A percentile compares a stretch with the other conserved stretches of the same genome.
These are phyloP conservation scores for human (Homo sapiens) DNA, from an alignment of 2,113 vertebrate genomes.

Conservation along the genomic window GRCh38 chr13:26211001-26211500, in stretches of 20 bases:
- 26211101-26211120: not conserved
- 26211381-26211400: not conserved
- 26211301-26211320: not conserved
- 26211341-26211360: not conserved
- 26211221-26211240: not conserved
- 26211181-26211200: not conserved
- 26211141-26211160: conserved; percentile 38
- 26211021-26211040: conserved; percentile 17
- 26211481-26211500: too few relatives aligned
- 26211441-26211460: conserved; percentile 16
- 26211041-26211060: conserved; percentile 21
- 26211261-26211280: not conserved
- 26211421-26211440: not conserved
- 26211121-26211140: conserved; percentile 37
- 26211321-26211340: not conserved
- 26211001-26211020: not conserved
- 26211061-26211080: conserved; percentile 11
- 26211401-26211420: not conserved
- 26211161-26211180: conserved; percentile 39
- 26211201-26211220: not conserved
- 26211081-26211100: not conserved
- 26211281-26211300: not conserved
- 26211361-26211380: not conserved
- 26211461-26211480: not conserved
- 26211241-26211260: not conserved